Base-by-base conservation (phyloP, 2,888 invertebrate species). In the Ochropleura plecta region DNA sequence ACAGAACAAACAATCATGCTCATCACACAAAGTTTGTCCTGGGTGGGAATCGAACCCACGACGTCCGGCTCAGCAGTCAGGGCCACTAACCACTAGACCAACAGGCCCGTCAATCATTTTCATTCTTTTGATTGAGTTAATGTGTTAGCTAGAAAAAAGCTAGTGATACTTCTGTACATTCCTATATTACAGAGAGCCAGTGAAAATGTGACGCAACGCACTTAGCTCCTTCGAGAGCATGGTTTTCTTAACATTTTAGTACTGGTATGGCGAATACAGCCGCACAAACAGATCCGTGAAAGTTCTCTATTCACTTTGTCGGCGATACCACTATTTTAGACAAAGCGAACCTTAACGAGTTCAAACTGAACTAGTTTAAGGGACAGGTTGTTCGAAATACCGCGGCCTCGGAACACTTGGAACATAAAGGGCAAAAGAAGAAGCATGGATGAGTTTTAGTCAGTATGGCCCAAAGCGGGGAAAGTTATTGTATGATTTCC, bases 181-280 rank as follows among this genome's bases (percentile, higher is more conserved):
- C 9, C 12, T 63, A 0, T 5, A n/a, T 14, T 0, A 30, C 40
- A 40, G 42, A 16, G 42, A 18, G 44, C 2, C 46, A 48, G 80
- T 76, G 83, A 84, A 84, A 84, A 70, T 69, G 53, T 83, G 85
- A 83, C 79, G 79, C 82, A 83, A 83, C 53, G 5, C 79, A 82
- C 79, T 83, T 85, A 83, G 75, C 79, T 83, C 83, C 83, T 83
- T 78, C 48, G 60, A 78, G 73, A 77, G 63, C 73, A 78, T 44
- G 55, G 70, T 83, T 78, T 85, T 83, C 82, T 79, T 75, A 81
- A 81, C 70, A 63, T 76, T 70, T 80, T 82, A 30, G 70, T 75
- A 66, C 83, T 16, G 30, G 40, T 12, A n/a, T 9, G 6, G 6
- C 44, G 44, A 7, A 44, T 20, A 44, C 70, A 10, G 68, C 2